These are phyloP conservation scores for Metopia argyrocephala DNA, from an alignment of 2,888 invertebrate species.

Conservation along the genomic window DNA sequence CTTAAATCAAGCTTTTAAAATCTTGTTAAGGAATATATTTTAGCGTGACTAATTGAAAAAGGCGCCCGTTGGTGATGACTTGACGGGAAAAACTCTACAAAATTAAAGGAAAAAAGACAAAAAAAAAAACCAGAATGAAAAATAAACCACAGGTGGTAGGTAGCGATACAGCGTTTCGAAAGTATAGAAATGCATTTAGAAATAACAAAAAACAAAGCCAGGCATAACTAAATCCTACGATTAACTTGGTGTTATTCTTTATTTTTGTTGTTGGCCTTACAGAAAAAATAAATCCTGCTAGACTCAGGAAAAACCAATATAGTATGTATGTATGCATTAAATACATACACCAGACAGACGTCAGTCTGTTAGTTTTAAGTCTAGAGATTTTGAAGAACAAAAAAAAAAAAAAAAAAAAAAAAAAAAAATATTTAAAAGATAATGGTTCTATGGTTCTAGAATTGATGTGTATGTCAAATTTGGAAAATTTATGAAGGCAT, in stretches of 20 bases:
- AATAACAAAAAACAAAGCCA: too few relatives aligned
- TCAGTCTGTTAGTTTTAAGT: background rate
- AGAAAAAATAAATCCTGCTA: too few relatives aligned
- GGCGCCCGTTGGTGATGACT: slow-evolving; percentile 55
- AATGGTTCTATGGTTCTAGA: too few relatives aligned
- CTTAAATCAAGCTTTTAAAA: too few relatives aligned
- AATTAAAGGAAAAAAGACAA: background rate
- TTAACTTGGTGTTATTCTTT: slow-evolving; percentile 11
- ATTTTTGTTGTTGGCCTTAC: slow-evolving; percentile 10
- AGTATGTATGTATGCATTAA: background rate
- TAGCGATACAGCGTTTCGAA: slow-evolving; percentile 22
- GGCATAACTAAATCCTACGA: slow-evolving; percentile 16
- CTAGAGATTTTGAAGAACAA: too few relatives aligned
- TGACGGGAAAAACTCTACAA: slow-evolving; percentile 28
- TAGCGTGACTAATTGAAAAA: slow-evolving; percentile 46
- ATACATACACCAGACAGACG: too few relatives aligned
- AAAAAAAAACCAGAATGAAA: background rate
- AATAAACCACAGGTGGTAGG: slow-evolving; percentile 47
- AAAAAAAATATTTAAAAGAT: background rate
- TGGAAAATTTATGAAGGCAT: slow-evolving; percentile 61
- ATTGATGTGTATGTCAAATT: slow-evolving; percentile 57
- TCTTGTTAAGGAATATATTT: too few relatives aligned
- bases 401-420: too few relatives aligned
- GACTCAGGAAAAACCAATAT: slow-evolving; percentile 10
- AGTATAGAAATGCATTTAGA: slow-evolving; percentile 26